A percentile compares a stretch with the other conserved stretches of the same genome.
These are phyloP conservation scores for Mus caroli DNA, from an alignment of 2,797 vertebrate genomes.

Conservation along the genomic window DNA sequence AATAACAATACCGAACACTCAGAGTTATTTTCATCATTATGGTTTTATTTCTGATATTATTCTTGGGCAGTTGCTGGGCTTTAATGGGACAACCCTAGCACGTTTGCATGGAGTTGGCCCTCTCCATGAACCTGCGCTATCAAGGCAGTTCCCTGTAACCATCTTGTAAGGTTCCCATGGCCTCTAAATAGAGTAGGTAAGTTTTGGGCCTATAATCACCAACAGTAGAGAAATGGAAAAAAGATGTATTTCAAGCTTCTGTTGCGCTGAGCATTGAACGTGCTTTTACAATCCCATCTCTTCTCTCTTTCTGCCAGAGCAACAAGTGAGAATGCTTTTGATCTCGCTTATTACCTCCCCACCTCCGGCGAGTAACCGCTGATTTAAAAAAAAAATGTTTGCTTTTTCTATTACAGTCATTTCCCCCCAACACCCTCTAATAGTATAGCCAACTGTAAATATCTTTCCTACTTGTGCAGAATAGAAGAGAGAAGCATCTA, in stretches of 20 bases:
- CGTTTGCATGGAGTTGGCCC: background rate
- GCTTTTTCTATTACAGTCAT: background rate
- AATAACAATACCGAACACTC: background rate
- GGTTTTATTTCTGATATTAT: background rate
- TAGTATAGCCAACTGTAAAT: background rate
- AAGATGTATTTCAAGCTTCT: background rate
- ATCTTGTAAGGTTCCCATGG: background rate
- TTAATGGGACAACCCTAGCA: background rate
- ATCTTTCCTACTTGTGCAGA: background rate
- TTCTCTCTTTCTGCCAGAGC: background rate
- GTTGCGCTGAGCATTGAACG: background rate
- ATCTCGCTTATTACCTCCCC: background rate
- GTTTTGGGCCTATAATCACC: background rate
- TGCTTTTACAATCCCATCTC: background rate
- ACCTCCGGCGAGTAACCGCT: background rate
- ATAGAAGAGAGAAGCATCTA: background rate
- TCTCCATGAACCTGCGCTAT: background rate
- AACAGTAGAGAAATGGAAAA: background rate
- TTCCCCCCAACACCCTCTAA: background rate
- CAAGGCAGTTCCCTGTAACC: background rate
- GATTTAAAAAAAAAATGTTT: background rate
- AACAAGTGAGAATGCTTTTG: background rate
- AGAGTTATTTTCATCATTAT: background rate
- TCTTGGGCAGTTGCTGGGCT: background rate
- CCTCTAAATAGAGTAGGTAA: background rate